Percentiles rank a stretch among this genome's conserved stretches.
Evolutionary conservation across 2,888 invertebrate species (phyloP).

Genomic region (Athetis lepigone): DNA sequence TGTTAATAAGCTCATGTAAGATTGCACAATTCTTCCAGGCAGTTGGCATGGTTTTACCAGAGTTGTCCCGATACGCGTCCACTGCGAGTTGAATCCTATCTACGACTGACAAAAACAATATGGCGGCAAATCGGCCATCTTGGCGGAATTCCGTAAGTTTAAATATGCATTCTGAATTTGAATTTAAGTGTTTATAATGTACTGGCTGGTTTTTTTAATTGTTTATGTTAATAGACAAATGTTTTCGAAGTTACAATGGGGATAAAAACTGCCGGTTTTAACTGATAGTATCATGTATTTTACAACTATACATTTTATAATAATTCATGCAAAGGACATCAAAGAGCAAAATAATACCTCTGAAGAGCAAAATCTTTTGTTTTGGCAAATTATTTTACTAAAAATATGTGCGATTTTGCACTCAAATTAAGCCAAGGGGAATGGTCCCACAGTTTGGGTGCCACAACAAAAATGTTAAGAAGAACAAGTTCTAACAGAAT

Average conservation of each 20-base stretch:
- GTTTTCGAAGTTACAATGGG: conserved; percentile 26
- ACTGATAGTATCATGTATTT: too few species aligned
- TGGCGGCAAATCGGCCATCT: conserved; percentile 19
- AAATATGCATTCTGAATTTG: conserved; percentile 39
- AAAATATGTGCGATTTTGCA: too few species aligned
- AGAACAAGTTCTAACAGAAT: too few species aligned
- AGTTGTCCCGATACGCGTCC: conserved; percentile 90
- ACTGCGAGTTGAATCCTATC: conserved; percentile 84
- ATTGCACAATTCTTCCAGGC: conserved; percentile 88
- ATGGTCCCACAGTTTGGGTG: too few species aligned
- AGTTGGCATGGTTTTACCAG: conserved; percentile 90
- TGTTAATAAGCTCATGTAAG: conserved; percentile 79
- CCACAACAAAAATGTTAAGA: too few species aligned
- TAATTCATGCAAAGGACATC: too few species aligned
- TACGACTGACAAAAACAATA: conserved; percentile 21
- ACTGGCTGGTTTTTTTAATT: conserved; percentile 23
- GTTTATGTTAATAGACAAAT: conserved; percentile 4
- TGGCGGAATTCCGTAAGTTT: conserved; percentile 42
- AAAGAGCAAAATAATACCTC: too few species aligned
- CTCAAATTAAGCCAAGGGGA: too few species aligned
- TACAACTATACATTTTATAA: too few species aligned
- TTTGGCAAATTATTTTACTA: too few species aligned
- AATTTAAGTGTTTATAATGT: conserved; percentile 7
- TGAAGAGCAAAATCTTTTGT: too few species aligned
- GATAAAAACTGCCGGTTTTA: conserved; percentile 8